A percentile compares a stretch with the other conserved stretches of the same genome.
phyloP scores from a whole-genome alignment of 2,113 vertebrate species.

The Myotis yumanensis region DNA sequence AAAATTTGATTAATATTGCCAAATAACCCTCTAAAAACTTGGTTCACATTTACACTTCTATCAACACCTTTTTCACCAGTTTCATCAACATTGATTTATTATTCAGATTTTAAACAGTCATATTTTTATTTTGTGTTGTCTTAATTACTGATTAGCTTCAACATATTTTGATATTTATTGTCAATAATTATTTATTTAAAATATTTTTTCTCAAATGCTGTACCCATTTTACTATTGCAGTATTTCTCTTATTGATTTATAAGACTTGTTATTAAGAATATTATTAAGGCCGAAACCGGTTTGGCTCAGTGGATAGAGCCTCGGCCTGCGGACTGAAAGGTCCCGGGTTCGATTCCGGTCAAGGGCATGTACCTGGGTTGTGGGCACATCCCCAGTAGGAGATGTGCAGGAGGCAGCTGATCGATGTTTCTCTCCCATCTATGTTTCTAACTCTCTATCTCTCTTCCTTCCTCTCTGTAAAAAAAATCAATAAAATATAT shows the following conservation, averaged over 20 bases:
- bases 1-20: neutral
- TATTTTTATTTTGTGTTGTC: neutral
- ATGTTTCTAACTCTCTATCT: too few species aligned
- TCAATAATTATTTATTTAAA: neutral
- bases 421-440: too few species aligned
- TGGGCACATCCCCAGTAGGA: too few species aligned
- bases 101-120: neutral
- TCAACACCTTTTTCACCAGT: neutral
- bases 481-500: too few species aligned
- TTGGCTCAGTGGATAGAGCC: too few species aligned
- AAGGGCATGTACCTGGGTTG: too few species aligned
- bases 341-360: too few species aligned
- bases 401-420: too few species aligned
- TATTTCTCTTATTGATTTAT: neutral
- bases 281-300: too few species aligned
- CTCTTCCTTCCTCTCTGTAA: too few species aligned
- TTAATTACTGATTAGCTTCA: neutral
- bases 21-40: neutral
- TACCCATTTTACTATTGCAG: neutral
- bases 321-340: too few species aligned
- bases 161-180: neutral
- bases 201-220: neutral
- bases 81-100: neutral
- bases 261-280: neutral
- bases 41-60: neutral